Conservation (phyloP, 2,797 vertebrate genomes). For the Choloepus didactylus region DNA sequence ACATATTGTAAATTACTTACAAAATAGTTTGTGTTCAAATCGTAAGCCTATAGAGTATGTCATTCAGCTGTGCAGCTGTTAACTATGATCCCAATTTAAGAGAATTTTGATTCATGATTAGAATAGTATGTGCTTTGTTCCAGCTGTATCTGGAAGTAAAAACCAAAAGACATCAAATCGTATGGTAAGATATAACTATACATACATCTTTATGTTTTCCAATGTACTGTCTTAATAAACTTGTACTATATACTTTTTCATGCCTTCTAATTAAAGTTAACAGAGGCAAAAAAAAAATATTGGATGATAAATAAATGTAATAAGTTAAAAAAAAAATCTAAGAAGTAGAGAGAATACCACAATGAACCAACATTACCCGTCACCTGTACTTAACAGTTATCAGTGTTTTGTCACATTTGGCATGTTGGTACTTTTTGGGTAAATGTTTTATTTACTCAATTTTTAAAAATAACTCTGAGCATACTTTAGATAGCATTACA, state of each 20-base stretch:
- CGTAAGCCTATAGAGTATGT: slow-evolving; percentile 76
- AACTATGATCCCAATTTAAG: slow-evolving; percentile 83
- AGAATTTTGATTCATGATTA: slow-evolving; percentile 84
- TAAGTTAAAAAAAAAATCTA: no score
- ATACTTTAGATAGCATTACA: background rate
- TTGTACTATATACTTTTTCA: background rate
- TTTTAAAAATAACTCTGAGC: background rate
- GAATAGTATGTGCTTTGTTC: slow-evolving; percentile 76
- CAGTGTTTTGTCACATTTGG: background rate
- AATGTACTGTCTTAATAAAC: slow-evolving; percentile 35
- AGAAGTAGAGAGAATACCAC: background rate
- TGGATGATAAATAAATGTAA: no score
- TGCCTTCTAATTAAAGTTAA: slow-evolving; percentile 31
- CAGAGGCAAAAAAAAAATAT: slow-evolving; percentile 1
- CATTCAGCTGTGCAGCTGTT: slow-evolving; percentile 84
- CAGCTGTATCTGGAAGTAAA: slow-evolving; percentile 83
- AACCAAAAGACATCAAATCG: slow-evolving; percentile 81
- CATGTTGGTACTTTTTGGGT: background rate
- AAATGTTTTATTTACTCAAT: no score
- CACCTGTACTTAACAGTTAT: background rate
- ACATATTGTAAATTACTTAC: slow-evolving; percentile 83
- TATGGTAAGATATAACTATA: slow-evolving; percentile 47
- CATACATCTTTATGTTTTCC: slow-evolving; percentile 14
- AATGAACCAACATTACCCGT: background rate
- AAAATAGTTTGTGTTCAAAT: slow-evolving; percentile 81